These are phyloP conservation scores for Camponotus pennsylvanicus DNA, from an alignment of 1,140 invertebrate genomes.

Conservation along the genomic window DNA sequence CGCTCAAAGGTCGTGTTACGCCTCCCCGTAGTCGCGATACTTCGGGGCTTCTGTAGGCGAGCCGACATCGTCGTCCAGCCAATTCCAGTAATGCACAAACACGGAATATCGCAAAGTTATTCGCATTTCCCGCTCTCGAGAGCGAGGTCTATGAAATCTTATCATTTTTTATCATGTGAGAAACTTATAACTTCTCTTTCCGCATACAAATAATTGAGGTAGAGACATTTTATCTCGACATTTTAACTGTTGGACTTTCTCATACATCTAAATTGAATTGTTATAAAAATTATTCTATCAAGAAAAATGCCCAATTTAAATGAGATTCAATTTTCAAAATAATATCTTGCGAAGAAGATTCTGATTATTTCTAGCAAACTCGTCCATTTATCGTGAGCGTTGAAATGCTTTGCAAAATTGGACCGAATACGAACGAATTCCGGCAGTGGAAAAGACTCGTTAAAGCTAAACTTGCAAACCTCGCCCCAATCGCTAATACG, in stretches of 20 bases:
- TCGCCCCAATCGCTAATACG: constrained; percentile 84
- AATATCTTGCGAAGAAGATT: neutral
- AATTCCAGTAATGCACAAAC: constrained; percentile 72
- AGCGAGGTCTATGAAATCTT: constrained; percentile 12
- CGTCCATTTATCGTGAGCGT: neutral
- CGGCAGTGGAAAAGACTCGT: constrained; percentile 72
- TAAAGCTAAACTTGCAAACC: constrained; percentile 77
- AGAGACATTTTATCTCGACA: neutral
- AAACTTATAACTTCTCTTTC: constrained; percentile 7
- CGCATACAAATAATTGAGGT: neutral
- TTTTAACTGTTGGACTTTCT: neutral
- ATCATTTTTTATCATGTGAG: constrained; percentile 13
- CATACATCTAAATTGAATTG: neutral
- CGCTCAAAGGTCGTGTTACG: constrained; percentile 44
- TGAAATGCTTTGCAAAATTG: neutral
- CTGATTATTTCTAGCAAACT: neutral
- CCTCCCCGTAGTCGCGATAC: constrained; percentile 23
- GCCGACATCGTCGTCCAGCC: constrained; percentile 57
- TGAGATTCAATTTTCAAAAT: neutral
- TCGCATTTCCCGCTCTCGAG: neutral
- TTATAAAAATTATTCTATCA: neutral
- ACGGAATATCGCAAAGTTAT: constrained; percentile 70
- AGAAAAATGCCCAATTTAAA: neutral
- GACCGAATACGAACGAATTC: neutral
- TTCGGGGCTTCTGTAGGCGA: constrained; percentile 29